phyloP scores from a whole-genome alignment of 2,797 vertebrate species.

The Semotilus atromaculatus region DNA sequence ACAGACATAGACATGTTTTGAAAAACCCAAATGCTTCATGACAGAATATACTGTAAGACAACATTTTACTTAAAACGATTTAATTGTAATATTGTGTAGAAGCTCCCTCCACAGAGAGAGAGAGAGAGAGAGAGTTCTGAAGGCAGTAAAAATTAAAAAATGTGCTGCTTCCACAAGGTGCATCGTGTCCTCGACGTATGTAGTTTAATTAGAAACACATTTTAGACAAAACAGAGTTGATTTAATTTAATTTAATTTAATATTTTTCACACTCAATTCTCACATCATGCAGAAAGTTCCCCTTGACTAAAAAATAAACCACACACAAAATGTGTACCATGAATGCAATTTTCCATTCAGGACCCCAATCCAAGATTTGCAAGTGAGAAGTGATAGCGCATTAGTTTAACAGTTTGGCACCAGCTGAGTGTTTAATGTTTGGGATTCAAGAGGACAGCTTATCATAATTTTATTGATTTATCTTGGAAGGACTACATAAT shows the following conservation, averaged over 20 bases:
- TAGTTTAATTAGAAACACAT: not conserved
- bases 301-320: constrained; percentile 44
- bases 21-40: no score
- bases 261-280: constrained; percentile 47
- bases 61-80: no score
- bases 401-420: constrained; percentile 60
- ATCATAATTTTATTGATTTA: constrained; percentile 57
- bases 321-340: constrained; percentile 61
- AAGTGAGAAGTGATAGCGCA: constrained; percentile 50
- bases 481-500: constrained; percentile 53
- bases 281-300: constrained; percentile 35
- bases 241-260: not conserved
- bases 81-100: no score
- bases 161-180: not conserved
- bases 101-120: no score
- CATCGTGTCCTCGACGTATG: not conserved
- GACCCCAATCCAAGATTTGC: constrained; percentile 46
- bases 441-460: constrained; percentile 50
- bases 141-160: no score
- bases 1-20: no score
- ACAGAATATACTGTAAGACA: no score
- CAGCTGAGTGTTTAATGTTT: constrained; percentile 55
- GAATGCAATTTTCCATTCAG: constrained; percentile 60
- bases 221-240: not conserved
- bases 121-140: no score